Percentiles rank a stretch among this genome's conserved stretches.
phyloP scores from a whole-genome alignment of 2,113 vertebrate genomes.

The Benitochromis conjunctus region DNA sequence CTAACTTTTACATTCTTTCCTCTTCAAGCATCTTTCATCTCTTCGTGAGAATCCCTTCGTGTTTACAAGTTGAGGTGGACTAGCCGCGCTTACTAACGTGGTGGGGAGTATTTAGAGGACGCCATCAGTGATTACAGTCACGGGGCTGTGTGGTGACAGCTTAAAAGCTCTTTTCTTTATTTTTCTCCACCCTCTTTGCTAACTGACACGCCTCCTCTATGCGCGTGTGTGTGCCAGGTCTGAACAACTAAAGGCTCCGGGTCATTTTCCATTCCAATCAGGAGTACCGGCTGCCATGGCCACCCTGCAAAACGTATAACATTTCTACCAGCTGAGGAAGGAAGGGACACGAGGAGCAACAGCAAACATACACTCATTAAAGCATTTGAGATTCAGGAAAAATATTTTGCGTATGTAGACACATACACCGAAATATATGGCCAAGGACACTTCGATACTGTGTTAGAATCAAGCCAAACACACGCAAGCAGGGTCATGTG shows the following conservation, averaged over 20 bases:
- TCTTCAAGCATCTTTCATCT: neutral
- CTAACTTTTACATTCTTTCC: neutral
- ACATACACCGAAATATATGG: conserved; percentile 20
- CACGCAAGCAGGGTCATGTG: conserved; percentile 47
- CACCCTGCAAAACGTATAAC: conserved; percentile 53
- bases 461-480: conserved; percentile 2
- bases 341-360: neutral
- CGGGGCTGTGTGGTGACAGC: conserved; percentile 47
- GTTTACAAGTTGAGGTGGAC: conserved; percentile 22
- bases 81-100: conserved; percentile 45
- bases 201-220: conserved; percentile 44
- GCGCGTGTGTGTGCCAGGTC: conserved; percentile 20
- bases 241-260: conserved; percentile 39
- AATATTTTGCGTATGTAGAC: neutral
- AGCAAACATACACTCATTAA: neutral
- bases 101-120: conserved; percentile 48
- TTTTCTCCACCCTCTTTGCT: conserved; percentile 37
- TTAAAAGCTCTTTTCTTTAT: conserved; percentile 60
- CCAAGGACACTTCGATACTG: conserved; percentile 32
- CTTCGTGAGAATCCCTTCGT: neutral
- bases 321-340: conserved; percentile 33
- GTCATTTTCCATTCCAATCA: conserved; percentile 71
- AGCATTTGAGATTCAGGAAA: conserved; percentile 7
- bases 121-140: conserved; percentile 55
- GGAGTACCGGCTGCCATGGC: conserved; percentile 42